phyloP scores from a whole-genome alignment of 2,113 vertebrate genomes.

The Pseudopipra pipra region DNA sequence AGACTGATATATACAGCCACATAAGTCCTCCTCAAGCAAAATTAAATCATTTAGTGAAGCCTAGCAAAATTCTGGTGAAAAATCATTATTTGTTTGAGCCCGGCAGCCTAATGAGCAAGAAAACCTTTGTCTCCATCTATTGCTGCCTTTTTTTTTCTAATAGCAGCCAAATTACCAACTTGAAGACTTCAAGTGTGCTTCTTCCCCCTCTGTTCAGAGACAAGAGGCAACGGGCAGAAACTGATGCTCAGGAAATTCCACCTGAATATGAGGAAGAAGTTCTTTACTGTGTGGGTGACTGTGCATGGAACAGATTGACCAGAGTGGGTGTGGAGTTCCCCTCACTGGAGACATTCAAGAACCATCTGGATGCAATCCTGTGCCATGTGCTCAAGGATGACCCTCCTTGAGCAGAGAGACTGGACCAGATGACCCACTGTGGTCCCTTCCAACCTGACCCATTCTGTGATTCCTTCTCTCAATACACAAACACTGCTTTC shows the following conservation, averaged over 20 bases:
- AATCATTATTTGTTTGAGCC: not conserved
- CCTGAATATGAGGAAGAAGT: not conserved
- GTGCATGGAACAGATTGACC: not conserved
- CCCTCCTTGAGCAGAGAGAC: not conserved
- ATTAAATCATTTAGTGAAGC: not conserved
- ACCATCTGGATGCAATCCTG: not conserved
- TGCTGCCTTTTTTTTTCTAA: not conserved
- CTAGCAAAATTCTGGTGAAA: not conserved
- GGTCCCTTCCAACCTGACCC: not conserved
- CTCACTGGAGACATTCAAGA: not conserved
- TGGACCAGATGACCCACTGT: not conserved
- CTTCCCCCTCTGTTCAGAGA: not conserved
- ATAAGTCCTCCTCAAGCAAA: not conserved
- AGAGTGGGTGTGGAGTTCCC: not conserved
- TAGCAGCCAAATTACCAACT: not conserved
- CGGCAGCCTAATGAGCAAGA: not conserved
- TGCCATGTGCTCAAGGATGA: not conserved
- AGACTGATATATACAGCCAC: not conserved
- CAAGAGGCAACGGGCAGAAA: not conserved
- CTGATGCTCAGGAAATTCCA: not conserved
- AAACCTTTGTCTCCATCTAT: not conserved
- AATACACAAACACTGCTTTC: not conserved
- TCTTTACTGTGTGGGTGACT: accelerated
- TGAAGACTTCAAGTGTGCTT: not conserved
- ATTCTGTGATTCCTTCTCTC: not conserved